phyloP scores from a whole-genome alignment of 2,888 invertebrate genomes.

The Lithophane semibrunnea region DNA sequence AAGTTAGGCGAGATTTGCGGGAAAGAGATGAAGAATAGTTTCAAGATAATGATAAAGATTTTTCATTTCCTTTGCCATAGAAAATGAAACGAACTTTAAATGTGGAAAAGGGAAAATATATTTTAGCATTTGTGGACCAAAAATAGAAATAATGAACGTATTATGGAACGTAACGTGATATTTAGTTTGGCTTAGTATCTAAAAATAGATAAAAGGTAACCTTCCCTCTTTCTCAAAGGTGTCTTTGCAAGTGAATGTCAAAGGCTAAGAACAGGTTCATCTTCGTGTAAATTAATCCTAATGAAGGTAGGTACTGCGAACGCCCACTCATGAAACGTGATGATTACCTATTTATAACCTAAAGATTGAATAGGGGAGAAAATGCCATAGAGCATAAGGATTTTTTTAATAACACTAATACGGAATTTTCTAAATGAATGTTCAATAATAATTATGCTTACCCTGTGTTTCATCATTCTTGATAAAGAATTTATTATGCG shows the following conservation, averaged over 20 bases:
- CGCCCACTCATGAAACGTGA: background rate
- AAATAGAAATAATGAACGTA: background rate
- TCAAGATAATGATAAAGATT: conserved; percentile 18
- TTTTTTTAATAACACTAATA: background rate
- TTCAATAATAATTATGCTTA: background rate
- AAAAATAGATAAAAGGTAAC: background rate
- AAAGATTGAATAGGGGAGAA: background rate
- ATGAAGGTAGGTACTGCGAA: background rate
- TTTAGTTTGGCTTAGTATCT: background rate
- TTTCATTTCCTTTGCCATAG: conserved; percentile 4
- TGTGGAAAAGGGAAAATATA: background rate
- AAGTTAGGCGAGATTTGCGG: conserved; percentile 29
- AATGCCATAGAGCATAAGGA: background rate
- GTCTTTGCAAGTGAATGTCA: background rate
- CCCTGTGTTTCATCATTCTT: background rate
- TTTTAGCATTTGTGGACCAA: background rate
- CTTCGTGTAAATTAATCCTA: background rate
- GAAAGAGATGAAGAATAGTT: conserved; percentile 16
- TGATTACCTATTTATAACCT: conserved; percentile 1
- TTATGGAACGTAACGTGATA: no score
- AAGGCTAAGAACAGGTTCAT: background rate
- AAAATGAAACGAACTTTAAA: background rate
- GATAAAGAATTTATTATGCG: background rate
- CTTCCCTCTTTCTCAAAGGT: background rate
- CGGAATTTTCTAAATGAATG: background rate